Evolutionary conservation across 2,888 invertebrate species (phyloP), one percentile per base, ranked within the genome.

Genomic region (Linyphia triangularis): DNA sequence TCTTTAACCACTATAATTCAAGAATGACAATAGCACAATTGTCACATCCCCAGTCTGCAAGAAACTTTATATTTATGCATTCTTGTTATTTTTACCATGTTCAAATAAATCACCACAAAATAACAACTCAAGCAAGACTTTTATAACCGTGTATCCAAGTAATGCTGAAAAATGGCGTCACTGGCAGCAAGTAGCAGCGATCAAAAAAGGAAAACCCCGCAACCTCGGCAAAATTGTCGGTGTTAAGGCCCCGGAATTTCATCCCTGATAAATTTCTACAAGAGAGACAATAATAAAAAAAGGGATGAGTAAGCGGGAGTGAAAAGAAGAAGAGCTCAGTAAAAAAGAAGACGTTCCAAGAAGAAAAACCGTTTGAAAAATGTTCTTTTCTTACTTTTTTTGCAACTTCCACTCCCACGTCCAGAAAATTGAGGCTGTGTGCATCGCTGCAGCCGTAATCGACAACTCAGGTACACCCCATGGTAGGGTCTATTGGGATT

Each of bases 221-320:
- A 22, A 67, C 51, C 30, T 51, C n/a, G n/a, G 70, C 59, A 69
- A 70, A 70, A 59, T 59, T 22, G 30, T 57, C 51, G 37, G 57
- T 70, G 69, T 81, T 59, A 81, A 40, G 26, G 70, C 70, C 59
- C 57, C 69, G 70, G 70, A 70, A 37, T 70, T 81, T 81, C 70
- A 37, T 24, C 81, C 40, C 69, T 81, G 81, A 81, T 69, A 70
- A 81, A 81, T 81, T 69, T 81, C 37, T 10, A 24, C 24, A 33
- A 22, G 69, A 69, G 10, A 59, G 57, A 40, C 22, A 59, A n/a
- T n/a, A 57, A 19, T 6, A 19, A 24, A 69, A 70, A 33, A 26
- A 30, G n/a, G 51, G 67, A 79, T 65, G 59, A 75, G 37, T 63
- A 51, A 61, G 77, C 13, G 16, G 26, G 37, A 77, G 40, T 4